Evolutionary conservation across 2,797 vertebrate species (phyloP).

Genomic region (Phylloscopus collybita): DNA sequence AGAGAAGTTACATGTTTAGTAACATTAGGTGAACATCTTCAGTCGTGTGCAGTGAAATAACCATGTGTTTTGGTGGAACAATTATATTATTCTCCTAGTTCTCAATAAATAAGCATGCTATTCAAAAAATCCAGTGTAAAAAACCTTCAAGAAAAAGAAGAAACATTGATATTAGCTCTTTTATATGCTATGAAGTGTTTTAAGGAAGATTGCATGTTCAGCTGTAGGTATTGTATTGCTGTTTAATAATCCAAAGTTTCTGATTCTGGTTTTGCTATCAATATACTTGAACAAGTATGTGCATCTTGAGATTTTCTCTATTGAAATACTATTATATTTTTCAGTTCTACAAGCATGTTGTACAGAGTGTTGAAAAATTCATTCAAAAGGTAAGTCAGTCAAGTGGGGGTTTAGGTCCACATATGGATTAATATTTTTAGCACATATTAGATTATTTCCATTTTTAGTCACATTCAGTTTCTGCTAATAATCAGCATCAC

Average conservation of each 20-base stretch:
- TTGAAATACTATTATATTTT: constrained; percentile 66
- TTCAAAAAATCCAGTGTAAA: not conserved
- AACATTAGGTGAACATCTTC: not conserved
- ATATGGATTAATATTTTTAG: not conserved
- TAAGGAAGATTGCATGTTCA: not conserved
- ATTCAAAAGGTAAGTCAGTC: constrained; percentile 90
- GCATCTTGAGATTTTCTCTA: not conserved
- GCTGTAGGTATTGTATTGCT: not conserved
- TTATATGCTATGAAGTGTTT: not conserved
- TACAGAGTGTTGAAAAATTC: constrained; percentile 99
- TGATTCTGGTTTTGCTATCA: not conserved
- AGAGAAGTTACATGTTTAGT: not conserved
- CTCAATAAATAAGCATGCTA: not conserved
- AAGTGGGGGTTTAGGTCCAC: not conserved
- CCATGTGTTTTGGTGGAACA: not conserved
- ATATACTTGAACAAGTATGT: not conserved
- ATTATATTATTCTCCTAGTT: not conserved
- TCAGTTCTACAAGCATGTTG: constrained; percentile 99
- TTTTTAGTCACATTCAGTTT: not conserved
- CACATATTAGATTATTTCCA: not conserved
- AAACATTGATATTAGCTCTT: not conserved
- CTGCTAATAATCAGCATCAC: not conserved
- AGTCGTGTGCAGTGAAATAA: not conserved
- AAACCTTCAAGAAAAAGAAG: not conserved
- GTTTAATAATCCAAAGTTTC: not conserved